Percentiles rank a stretch among this genome's conserved stretches.
These are phyloP conservation scores for Epistrophella euchroma DNA, from an alignment of 2,888 invertebrate species.

Conservation along the genomic window DNA sequence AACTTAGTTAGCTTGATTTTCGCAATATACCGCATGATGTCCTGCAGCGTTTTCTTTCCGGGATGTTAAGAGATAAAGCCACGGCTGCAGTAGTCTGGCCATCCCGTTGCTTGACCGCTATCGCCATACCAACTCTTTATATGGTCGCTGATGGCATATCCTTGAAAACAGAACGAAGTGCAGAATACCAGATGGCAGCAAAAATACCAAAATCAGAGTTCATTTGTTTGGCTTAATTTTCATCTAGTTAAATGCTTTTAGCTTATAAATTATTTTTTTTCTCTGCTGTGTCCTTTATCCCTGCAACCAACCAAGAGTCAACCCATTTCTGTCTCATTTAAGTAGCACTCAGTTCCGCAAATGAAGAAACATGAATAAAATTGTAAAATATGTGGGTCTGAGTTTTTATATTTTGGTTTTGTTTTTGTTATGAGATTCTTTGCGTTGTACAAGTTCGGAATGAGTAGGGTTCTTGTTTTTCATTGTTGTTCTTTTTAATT, in stretches of 20 bases:
- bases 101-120: constrained; percentile 14
- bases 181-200: constrained; percentile 27
- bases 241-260: constrained; percentile 56
- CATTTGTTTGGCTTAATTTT: constrained; percentile 64
- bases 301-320: constrained; percentile 22
- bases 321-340: constrained; percentile 34
- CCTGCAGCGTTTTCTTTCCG: constrained; percentile 23
- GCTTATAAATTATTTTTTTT: constrained; percentile 25
- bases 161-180: background rate
- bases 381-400: constrained; percentile 41
- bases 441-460: constrained; percentile 16
- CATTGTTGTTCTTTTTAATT: constrained; percentile 14
- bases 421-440: constrained; percentile 4
- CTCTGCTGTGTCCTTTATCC: constrained; percentile 9
- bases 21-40: constrained; percentile 53
- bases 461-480: constrained; percentile 7
- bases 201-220: constrained; percentile 60
- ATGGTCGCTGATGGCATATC: background rate
- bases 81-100: background rate
- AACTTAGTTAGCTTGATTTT: constrained; percentile 52
- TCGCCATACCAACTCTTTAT: constrained; percentile 14
- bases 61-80: constrained; percentile 19
- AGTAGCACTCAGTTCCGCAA: constrained; percentile 26
- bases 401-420: background rate
- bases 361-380: constrained; percentile 44